A percentile compares a stretch with the other conserved stretches of the same genome.
These are phyloP conservation scores for Philaethria dido DNA, from an alignment of 2,888 invertebrate genomes.

Conservation along the genomic window DNA sequence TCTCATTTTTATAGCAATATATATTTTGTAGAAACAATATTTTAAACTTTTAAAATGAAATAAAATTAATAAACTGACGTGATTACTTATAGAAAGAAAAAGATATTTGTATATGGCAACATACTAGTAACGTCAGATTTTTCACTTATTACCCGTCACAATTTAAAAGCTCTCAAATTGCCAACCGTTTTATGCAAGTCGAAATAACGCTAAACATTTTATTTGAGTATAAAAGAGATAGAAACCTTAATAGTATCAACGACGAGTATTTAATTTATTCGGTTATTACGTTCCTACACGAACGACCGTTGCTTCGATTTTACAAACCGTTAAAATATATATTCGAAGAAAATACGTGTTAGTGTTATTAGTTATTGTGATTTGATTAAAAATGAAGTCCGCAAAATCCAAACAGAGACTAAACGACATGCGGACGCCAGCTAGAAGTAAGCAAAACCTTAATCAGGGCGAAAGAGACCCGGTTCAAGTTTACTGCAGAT, in stretches of 20 bases:
- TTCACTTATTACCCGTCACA: constrained; percentile 49
- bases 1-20: too few species aligned
- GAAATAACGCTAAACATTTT: constrained; percentile 44
- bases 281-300: constrained; percentile 51
- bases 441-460: constrained; percentile 73
- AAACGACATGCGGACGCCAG: constrained; percentile 75
- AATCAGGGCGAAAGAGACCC: constrained; percentile 85
- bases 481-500: constrained; percentile 94
- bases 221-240: constrained; percentile 47
- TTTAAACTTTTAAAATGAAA: too few species aligned
- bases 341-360: constrained; percentile 31
- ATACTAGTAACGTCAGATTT: constrained; percentile 33
- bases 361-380: constrained; percentile 25
- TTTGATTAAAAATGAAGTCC: constrained; percentile 65
- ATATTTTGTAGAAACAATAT: too few species aligned
- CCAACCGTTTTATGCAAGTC: constrained; percentile 43
- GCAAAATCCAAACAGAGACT: constrained; percentile 76
- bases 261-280: constrained; percentile 46
- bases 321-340: constrained; percentile 47
- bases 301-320: constrained; percentile 77
- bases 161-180: constrained; percentile 43
- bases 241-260: constrained; percentile 7
- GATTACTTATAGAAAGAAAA: too few species aligned
- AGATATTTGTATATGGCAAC: constrained; percentile 37
- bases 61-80: too few species aligned